phyloP scores from a whole-genome alignment of 2,888 invertebrate species.

The Altica lythri region DNA sequence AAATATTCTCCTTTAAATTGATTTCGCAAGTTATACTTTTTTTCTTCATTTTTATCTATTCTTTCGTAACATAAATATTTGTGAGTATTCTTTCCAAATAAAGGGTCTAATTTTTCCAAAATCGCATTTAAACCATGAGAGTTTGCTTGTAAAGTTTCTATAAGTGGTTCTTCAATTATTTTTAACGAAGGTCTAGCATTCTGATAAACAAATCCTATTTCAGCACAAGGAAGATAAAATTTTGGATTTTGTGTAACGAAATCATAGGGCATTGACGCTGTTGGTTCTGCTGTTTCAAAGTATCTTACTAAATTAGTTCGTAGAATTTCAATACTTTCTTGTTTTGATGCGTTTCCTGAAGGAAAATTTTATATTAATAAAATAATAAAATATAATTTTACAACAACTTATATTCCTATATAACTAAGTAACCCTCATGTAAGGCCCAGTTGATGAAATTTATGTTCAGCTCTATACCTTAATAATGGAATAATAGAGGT shows the following conservation, averaged over 20 bases:
- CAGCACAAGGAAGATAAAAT: conserved; percentile 31
- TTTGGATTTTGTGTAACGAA: conserved; percentile 26
- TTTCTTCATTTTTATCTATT: too few species aligned
- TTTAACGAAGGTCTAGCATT: conserved; percentile 20
- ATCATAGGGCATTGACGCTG: conserved; percentile 27
- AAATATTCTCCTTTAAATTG: conserved; percentile 28
- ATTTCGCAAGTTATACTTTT: conserved; percentile 26
- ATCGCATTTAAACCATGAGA: conserved; percentile 14
- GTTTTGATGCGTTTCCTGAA: conserved; percentile 14
- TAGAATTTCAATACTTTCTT: conserved; percentile 28
- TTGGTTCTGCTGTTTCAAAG: conserved; percentile 24
- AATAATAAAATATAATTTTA: too few species aligned
- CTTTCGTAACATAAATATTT: too few species aligned
- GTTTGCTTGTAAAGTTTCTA: conserved; percentile 1
- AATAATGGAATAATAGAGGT: too few species aligned
- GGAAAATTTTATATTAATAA: too few species aligned
- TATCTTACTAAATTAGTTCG: conserved; percentile 27
- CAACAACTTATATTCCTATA: too few species aligned
- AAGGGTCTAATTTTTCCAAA: conserved; percentile 23
- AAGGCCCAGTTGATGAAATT: too few species aligned
- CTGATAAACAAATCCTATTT: conserved; percentile 31
- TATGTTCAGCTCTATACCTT: too few species aligned
- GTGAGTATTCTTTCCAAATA: background rate
- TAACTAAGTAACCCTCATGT: too few species aligned
- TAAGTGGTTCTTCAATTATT: background rate